phyloP scores from a whole-genome alignment of 2,113 vertebrate species.

The Murina feae region DNA sequence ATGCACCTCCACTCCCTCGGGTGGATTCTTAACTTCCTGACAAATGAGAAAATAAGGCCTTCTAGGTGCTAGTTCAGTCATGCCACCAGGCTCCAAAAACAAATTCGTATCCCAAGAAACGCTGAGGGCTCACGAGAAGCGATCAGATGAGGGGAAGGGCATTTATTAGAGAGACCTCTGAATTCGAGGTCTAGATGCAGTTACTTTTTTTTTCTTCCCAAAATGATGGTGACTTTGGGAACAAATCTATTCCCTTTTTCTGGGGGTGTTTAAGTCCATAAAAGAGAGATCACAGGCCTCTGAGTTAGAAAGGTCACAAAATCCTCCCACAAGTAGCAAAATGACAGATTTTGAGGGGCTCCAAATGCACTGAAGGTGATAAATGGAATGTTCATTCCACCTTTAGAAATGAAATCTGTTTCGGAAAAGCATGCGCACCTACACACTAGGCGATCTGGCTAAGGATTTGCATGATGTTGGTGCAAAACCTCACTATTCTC shows the following conservation, averaged over 20 bases:
- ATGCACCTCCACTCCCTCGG: fast-evolving
- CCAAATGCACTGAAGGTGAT: not conserved
- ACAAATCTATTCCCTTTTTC: not conserved
- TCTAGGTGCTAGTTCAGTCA: not conserved
- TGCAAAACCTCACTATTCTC: not conserved
- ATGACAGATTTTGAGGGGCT: not conserved
- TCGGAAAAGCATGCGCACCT: not conserved
- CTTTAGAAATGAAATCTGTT: not conserved
- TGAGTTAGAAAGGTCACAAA: not conserved
- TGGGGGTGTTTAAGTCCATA: not conserved
- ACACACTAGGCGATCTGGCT: not conserved
- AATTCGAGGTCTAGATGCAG: not conserved
- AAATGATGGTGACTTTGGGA: not conserved
- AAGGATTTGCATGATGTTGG: not conserved
- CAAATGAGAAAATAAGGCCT: not conserved
- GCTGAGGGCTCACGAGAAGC: not conserved
- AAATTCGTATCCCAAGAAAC: not conserved
- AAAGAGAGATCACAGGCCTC: not conserved
- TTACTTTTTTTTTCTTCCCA: not conserved
- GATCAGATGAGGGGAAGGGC: not conserved
- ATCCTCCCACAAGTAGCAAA: not conserved
- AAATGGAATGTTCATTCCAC: not conserved
- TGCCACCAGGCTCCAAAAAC: not conserved
- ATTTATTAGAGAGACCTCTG: not conserved
- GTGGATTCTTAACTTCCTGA: not conserved